Conservation (phyloP, 2,888 invertebrate genomes). For the Hedychridium roseum region DNA sequence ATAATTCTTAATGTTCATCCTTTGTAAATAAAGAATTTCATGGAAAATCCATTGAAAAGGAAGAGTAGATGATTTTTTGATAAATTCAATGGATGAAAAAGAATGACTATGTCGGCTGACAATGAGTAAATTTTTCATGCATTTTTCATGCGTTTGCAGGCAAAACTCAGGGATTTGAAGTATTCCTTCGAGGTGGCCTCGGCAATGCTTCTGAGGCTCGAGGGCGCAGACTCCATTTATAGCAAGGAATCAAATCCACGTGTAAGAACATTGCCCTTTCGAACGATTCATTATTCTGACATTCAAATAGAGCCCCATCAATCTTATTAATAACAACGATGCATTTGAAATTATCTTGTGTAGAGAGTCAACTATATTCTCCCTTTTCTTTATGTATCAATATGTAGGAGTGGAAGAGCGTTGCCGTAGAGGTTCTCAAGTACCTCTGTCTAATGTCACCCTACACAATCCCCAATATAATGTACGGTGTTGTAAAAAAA, state of each 20-base stretch:
- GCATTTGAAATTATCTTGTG: too few relatives aligned
- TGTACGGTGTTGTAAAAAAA: conserved; percentile 71
- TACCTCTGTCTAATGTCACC: conserved; percentile 71
- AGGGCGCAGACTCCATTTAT: conserved; percentile 73
- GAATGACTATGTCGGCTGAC: too few relatives aligned
- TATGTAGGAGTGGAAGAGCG: conserved; percentile 69
- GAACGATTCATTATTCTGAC: too few relatives aligned
- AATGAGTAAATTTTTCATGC: not conserved
- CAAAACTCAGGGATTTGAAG: conserved; percentile 72
- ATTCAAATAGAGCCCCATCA: too few relatives aligned
- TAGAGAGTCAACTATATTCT: too few relatives aligned
- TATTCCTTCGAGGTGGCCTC: conserved; percentile 72
- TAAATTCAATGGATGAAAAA: too few relatives aligned
- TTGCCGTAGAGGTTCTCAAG: conserved; percentile 73
- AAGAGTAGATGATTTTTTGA: too few relatives aligned
- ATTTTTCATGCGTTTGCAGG: conserved; percentile 57
- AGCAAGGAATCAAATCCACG: conserved; percentile 69
- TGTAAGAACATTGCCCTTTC: too few relatives aligned
- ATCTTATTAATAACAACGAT: too few relatives aligned
- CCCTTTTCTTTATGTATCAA: too few relatives aligned
- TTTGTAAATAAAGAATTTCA: too few relatives aligned
- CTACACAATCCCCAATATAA: conserved; percentile 73
- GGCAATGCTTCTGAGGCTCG: conserved; percentile 69
- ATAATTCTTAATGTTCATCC: conserved; percentile 1
- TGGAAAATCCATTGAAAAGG: too few relatives aligned